Evolutionary conservation across 2,888 invertebrate species (phyloP).

Genomic region (Acleris laterana): DNA sequence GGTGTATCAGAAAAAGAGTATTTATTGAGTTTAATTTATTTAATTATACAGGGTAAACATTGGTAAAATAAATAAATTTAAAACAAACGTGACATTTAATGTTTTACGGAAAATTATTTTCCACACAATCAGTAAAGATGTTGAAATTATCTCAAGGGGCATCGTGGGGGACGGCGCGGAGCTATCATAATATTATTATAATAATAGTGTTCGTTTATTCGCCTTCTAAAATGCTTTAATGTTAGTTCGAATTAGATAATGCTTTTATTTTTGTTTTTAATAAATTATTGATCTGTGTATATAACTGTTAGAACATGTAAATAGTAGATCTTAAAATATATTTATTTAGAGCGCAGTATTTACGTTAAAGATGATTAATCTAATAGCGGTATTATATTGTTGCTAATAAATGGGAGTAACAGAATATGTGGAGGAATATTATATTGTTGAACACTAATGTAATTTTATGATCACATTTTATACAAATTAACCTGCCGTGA

Average conservation of each 20-base stretch:
- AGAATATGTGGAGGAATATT: conserved; percentile 50
- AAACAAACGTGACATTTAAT: conserved; percentile 21
- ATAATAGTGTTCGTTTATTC: conserved; percentile 64
- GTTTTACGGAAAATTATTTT: conserved; percentile 24
- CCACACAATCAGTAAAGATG: conserved; percentile 7
- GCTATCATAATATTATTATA: conserved; percentile 34
- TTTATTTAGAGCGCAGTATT: conserved; percentile 60
- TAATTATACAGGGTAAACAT: conserved; percentile 36
- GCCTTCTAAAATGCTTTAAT: conserved; percentile 82
- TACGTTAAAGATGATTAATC: conserved; percentile 31
- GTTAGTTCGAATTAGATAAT: conserved; percentile 69
- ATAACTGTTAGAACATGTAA: conserved; percentile 78
- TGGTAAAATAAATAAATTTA: conserved; percentile 28
- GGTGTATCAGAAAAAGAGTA: conserved; percentile 11
- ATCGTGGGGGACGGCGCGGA: conserved; percentile 13
- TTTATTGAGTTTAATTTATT: conserved; percentile 31
- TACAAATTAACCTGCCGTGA: conserved; percentile 42
- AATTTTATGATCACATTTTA: conserved; percentile 57
- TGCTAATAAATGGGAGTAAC: conserved; percentile 16
- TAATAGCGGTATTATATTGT: conserved; percentile 31
- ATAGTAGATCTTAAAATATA: conserved; percentile 70
- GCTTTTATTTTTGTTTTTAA: conserved; percentile 59
- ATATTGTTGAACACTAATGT: conserved; percentile 53
- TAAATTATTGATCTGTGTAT: conserved; percentile 79
- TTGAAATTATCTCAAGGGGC: conserved; percentile 19